These are phyloP conservation scores for Drymodes brunneopygia DNA, from an alignment of 2,113 vertebrate species.

Conservation along the genomic window DNA sequence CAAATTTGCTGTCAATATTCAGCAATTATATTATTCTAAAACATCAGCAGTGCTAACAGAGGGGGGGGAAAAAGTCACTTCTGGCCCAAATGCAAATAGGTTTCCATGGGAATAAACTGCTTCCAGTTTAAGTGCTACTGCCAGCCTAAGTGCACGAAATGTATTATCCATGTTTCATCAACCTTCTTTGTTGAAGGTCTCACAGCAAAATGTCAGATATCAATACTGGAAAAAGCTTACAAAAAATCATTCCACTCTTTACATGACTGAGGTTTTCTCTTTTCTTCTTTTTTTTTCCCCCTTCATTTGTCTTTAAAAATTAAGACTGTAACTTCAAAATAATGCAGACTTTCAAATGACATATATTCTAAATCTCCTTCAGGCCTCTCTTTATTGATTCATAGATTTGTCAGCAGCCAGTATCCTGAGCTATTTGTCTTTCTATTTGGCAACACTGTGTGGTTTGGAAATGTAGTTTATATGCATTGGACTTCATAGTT, in stretches of 20 bases:
- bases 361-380: neutral
- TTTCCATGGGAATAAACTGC: slow-evolving; percentile 66
- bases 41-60: slow-evolving; percentile 26
- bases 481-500: slow-evolving; percentile 45
- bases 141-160: slow-evolving; percentile 37
- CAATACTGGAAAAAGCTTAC: neutral
- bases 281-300: neutral
- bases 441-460: neutral
- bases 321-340: neutral
- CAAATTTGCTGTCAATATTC: slow-evolving; percentile 62
- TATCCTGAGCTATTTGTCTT: slow-evolving; percentile 18
- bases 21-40: slow-evolving; percentile 68
- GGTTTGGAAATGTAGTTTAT: slow-evolving; percentile 35
- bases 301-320: neutral
- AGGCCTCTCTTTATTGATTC: slow-evolving; percentile 2
- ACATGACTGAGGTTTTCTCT: neutral
- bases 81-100: slow-evolving; percentile 67
- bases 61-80: slow-evolving; percentile 32
- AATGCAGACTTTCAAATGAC: neutral
- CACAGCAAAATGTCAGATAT: slow-evolving; percentile 22
- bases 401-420: slow-evolving; percentile 17
- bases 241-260: neutral
- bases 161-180: slow-evolving; percentile 25
- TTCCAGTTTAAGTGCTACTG: slow-evolving; percentile 39
- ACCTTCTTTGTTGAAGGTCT: slow-evolving; percentile 41